phyloP scores from a whole-genome alignment of 2,888 invertebrate species.

The Nomada fabriciana region DNA sequence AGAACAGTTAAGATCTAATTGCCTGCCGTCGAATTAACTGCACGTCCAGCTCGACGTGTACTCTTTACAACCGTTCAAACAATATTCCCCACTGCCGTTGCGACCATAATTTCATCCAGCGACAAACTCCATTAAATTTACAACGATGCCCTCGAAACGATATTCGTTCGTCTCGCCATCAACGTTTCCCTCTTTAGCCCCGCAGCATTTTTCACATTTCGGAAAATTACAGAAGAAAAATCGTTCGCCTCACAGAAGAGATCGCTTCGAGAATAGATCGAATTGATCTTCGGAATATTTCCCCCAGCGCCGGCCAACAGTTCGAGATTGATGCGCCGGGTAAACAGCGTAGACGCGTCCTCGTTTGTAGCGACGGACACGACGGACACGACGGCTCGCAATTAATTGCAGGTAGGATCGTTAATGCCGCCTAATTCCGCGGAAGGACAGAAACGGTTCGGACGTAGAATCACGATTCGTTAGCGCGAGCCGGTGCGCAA shows the following conservation, averaged over 20 bases:
- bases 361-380: conserved; percentile 73
- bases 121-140: conserved; percentile 1
- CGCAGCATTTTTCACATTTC: neutral
- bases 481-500: conserved; percentile 58
- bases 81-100: conserved; percentile 14
- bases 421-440: conserved; percentile 76
- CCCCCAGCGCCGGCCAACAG: conserved; percentile 49
- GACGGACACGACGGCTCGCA: conserved; percentile 68
- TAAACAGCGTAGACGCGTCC: conserved; percentile 75
- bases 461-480: conserved; percentile 73
- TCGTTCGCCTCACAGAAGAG: conserved; percentile 21
- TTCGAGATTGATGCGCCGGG: conserved; percentile 74
- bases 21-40: conserved; percentile 61
- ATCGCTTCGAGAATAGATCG: conserved; percentile 25
- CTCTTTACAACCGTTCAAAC: conserved; percentile 20
- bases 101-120: neutral
- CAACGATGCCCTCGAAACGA: too few species aligned
- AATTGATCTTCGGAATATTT: conserved; percentile 64
- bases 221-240: neutral
- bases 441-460: conserved; percentile 70
- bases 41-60: conserved; percentile 39
- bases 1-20: conserved; percentile 64
- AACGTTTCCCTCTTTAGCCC: too few species aligned
- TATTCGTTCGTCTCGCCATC: too few species aligned
- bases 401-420: conserved; percentile 76